Base-by-base conservation (phyloP, 2,797 vertebrate genomes). In the Sorex maritimensis region DNA sequence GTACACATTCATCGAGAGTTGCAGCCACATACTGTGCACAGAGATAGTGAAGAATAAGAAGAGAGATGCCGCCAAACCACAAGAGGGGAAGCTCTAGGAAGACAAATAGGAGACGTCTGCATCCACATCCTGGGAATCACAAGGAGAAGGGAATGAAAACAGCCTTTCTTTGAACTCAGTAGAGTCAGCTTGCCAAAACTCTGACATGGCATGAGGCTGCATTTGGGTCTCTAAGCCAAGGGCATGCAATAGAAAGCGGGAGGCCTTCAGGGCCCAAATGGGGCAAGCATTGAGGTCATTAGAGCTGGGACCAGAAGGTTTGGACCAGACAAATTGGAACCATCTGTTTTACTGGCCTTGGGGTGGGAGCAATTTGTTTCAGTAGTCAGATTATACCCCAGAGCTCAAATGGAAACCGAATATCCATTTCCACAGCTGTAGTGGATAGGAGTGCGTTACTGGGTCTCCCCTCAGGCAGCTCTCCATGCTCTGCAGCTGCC, bases 41-140 rank as follows among this genome's bases (percentile, higher is more conserved):
- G 75, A 94, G 38, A 2, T 79, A 49, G 58, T 93, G 80, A 78
- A 92, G 93, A 96, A 96, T 24, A 80, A 82, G 75, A 23, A 81
- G 81, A 58, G 88, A 81, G 67, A 67, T 2, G 65, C 92, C 96
- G 94, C 92, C 96, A 98, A 97, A 96, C 90, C 93, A 94, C 92
- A 95, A 63, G 80, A 71, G 34, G 74, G 17, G 41, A 38, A 88
- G 90, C 68, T 69, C 83, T 69, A 30, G 84, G 52, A 83, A 96
- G 68, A 95, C 93, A 96, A 96, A 94, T 6, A 86, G 23, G 91
- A 92, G 74, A 77, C 24, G 89, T 93, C 78, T 95, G 46, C 21
- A 93, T 79, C 81, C 41, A 38, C 8, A 81, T 58, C 78, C 69
- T 84, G 78, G 86, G 34, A 91, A 77, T 68, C 92, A 58, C 85